Base-by-base conservation (phyloP, 2,888 invertebrate species). In the Adela reaumurella region DNA sequence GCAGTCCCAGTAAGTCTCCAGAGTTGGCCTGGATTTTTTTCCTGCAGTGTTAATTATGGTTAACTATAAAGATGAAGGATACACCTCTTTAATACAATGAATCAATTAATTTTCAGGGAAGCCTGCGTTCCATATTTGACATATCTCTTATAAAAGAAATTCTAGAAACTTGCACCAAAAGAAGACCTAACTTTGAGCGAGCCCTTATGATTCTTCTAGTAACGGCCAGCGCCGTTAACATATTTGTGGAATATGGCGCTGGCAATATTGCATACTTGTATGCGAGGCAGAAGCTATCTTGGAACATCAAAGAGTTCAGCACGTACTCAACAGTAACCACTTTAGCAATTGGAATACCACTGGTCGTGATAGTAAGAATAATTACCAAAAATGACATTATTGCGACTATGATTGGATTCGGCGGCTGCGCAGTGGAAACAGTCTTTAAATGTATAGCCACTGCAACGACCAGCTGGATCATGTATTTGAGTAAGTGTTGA, bases 231-330 rank as follows among this genome's bases (percentile, higher is more conserved):
- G 60, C 65, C 47, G 50, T 70, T 17, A 60, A 66, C 0, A 57
- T 78, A 51, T 67, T 79, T 51, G 63, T 71, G 18, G 46, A 73
- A 3, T 71, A 74, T 52, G 83, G 83, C 2, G 67, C 74, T 41
- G 43, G 54, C 1, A 59, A 63, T 17, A 68, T 87, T 19, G 70
- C 73, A 46, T 87, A 82, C 58, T 59, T 86, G 50, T 88, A 84
- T 56, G 61, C 82, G 3, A 74, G 83, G 52, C 74, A 80, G 45
- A 81, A 81, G 56, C 81, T 89, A 51, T 68, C 78, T 19, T 88
- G 87, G 88, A 71, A 81, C 19, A 66, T 86, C 19, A 61, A 74
- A 20, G 65, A 82, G 17, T 86, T 74, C 54, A 84, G 84, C 1
- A 62, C 70, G 17, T 87, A 73, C 58, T 67, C 69, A 19, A 80